phyloP scores from a whole-genome alignment of 35 echinoderm and acorn worm genomes.

The Holothuria glaberrima region DNA sequence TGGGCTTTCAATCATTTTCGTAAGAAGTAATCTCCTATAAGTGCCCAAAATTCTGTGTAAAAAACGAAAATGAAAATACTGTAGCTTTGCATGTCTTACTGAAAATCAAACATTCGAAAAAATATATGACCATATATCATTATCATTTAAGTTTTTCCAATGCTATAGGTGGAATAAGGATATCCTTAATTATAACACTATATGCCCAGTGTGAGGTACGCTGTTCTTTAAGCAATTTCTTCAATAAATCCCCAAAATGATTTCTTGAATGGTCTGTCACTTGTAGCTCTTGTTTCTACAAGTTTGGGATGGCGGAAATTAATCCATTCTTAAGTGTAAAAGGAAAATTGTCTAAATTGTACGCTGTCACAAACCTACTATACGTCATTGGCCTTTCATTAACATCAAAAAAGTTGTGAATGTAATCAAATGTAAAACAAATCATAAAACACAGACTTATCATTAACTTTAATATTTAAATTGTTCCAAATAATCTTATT shows the following conservation, averaged over 20 bases:
- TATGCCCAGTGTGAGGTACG: too few relatives aligned
- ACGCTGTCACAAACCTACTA: background rate
- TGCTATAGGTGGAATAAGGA: background rate
- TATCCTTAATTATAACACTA: background rate
- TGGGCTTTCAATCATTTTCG: too few relatives aligned
- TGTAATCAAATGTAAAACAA: background rate
- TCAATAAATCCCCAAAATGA: background rate
- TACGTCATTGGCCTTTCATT: background rate
- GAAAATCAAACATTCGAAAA: slow-evolving; percentile 1
- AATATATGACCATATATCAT: background rate
- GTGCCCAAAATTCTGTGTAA: background rate
- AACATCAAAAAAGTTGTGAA: background rate
- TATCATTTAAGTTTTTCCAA: background rate
- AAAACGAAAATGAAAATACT: too few relatives aligned
- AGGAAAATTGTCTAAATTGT: background rate
- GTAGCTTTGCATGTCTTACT: too few relatives aligned
- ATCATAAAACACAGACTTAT: background rate
- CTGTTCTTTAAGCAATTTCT: background rate
- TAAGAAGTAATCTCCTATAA: background rate
- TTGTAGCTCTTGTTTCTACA: background rate
- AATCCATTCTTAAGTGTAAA: background rate
- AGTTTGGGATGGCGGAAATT: too few relatives aligned
- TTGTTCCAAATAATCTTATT: background rate
- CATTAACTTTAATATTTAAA: background rate
- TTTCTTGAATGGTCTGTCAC: background rate